Evolutionary conservation across 92 coral and sea anemone species (phyloP), one percentile per base, ranked within the genome.

Genomic region (Phenganax subtilis): DNA sequence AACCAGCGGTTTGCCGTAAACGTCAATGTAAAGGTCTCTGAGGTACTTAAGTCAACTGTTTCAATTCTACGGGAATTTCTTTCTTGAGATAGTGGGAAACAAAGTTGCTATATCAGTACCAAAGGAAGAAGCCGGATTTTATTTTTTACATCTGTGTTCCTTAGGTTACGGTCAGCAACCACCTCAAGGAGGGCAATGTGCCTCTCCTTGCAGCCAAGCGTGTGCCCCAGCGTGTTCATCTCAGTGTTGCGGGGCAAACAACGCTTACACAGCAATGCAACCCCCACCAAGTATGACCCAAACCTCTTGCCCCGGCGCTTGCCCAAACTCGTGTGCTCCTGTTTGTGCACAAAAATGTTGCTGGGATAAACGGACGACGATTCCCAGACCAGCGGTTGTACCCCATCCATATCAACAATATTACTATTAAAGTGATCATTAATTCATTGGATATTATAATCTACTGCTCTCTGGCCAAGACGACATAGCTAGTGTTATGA

Each of bases 171-270:
- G 55, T n/a, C 80, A 55, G 44, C 81, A 76, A 44, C 83, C 51
- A 8, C 69, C 47, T 7, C 80, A 55, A 20, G 47, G 55, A 1
- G 83, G 83, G 0, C 83, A 79, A 12, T 79, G 83, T 54, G 58
- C 83, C 0, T 51, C 83, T 15, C 83, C 83, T 17, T 79, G 83
- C 44, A 79, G 75, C 44, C 83, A 79, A 62, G 74, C 57, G 8
- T 79, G 83, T 64, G 73, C 83, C n/a, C 83, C 83, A 54, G 73
- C 83, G 0, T 79, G 83, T 53, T 79, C 83, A 54, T 79, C 83
- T 10, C 83, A 79, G 15, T 79, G 83, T 15, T 79, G 83, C 53
- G 83, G 83, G 0, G 83, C 83, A 6, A 79, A 79, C 74, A 79
- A 79, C n/a, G 73, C 72, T 0, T 64, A 51, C 63, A 79, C 83